phyloP scores from a whole-genome alignment of 2,888 invertebrate genomes.

The Phasia obesa region DNA sequence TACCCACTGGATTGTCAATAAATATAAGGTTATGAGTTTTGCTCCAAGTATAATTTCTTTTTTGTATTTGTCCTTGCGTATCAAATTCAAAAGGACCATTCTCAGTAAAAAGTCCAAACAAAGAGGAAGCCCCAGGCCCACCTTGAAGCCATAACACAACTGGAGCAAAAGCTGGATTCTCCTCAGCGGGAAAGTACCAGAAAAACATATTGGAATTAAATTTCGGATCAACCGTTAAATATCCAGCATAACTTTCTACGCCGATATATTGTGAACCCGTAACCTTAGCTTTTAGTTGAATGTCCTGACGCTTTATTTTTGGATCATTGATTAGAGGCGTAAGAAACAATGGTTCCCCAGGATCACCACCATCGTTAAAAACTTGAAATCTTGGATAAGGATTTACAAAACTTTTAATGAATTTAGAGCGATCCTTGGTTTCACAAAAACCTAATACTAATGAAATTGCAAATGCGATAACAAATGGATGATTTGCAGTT shows the following conservation, averaged over 20 bases:
- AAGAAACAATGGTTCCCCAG: slow-evolving; percentile 83
- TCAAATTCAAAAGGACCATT: slow-evolving; percentile 89
- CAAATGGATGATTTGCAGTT: slow-evolving; percentile 74
- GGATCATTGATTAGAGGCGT: slow-evolving; percentile 80
- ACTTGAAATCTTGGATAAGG: slow-evolving; percentile 80
- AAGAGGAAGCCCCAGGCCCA: slow-evolving; percentile 91
- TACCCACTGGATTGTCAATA: slow-evolving; percentile 96
- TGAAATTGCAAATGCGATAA: slow-evolving; percentile 20
- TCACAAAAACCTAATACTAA: background rate
- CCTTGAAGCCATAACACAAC: slow-evolving; percentile 93
- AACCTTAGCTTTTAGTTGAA: slow-evolving; percentile 79
- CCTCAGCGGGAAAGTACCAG: slow-evolving; percentile 93
- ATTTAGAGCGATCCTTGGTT: slow-evolving; percentile 47
- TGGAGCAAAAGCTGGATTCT: slow-evolving; percentile 84
- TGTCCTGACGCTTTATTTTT: slow-evolving; percentile 81
- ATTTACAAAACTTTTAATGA: slow-evolving; percentile 80
- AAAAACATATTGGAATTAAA: slow-evolving; percentile 93
- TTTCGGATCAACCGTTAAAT: slow-evolving; percentile 90
- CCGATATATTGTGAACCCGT: slow-evolving; percentile 80
- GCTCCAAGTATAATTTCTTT: slow-evolving; percentile 91
- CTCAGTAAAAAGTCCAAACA: slow-evolving; percentile 92
- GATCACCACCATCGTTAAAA: slow-evolving; percentile 79
- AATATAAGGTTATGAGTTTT: slow-evolving; percentile 90
- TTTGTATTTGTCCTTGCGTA: slow-evolving; percentile 80
- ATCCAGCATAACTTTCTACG: slow-evolving; percentile 85